Percentiles rank a stretch among this genome's conserved stretches.
These are phyloP conservation scores for Oryzias melastigma DNA, from an alignment of 2,113 vertebrate species.

Conservation along the genomic window DNA sequence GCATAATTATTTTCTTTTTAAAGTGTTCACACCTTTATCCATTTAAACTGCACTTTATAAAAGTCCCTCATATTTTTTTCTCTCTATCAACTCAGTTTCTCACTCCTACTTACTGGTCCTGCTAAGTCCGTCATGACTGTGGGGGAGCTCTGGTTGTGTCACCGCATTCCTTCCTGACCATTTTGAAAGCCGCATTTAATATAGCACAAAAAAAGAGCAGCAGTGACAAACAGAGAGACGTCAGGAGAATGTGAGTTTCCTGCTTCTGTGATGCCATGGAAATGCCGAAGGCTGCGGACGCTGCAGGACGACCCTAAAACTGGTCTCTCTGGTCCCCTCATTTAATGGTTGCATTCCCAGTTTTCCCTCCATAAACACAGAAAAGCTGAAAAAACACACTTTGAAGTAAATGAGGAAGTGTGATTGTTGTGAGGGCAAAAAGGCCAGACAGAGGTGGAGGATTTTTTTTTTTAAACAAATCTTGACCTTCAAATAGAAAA, in stretches of 20 bases:
- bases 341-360: conserved; percentile 22
- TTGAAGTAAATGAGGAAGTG: conserved; percentile 69
- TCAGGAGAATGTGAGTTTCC: conserved; percentile 60
- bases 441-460: conserved; percentile 7
- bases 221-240: conserved; percentile 30
- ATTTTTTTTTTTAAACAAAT: conserved; percentile 24
- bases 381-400: conserved; percentile 72
- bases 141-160: conserved; percentile 59
- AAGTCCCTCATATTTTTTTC: conserved; percentile 19
- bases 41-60: conserved; percentile 4
- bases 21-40: neutral
- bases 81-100: conserved; percentile 18
- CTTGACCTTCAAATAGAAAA: conserved; percentile 54
- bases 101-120: conserved; percentile 1
- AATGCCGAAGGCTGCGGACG: conserved; percentile 35
- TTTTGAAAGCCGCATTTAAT: conserved; percentile 37
- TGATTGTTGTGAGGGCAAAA: conserved; percentile 61
- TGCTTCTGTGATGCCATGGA: conserved; percentile 53
- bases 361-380: conserved; percentile 43
- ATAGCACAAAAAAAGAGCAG: conserved; percentile 4
- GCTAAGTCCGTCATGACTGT: conserved; percentile 19
- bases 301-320: conserved; percentile 18
- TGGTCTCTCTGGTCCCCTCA: conserved; percentile 17
- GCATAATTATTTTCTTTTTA: conserved; percentile 17
- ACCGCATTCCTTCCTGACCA: conserved; percentile 59